phyloP scores from a whole-genome alignment of 2,888 invertebrate species.

The Ommatoiulus sabulosus region DNA sequence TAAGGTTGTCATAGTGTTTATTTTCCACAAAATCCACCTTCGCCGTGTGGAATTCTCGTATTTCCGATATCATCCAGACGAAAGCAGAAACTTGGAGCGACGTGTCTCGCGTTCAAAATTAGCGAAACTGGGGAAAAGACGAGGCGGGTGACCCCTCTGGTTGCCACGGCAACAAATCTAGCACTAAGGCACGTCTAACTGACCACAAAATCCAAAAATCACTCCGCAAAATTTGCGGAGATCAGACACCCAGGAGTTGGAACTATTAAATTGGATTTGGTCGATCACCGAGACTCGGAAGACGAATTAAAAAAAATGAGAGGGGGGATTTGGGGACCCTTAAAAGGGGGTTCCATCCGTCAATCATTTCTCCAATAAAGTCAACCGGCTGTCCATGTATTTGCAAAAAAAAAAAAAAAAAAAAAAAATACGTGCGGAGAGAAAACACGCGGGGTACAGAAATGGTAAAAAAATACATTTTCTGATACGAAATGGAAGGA shows the following conservation, averaged over 20 bases:
- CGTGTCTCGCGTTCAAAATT: conserved; percentile 22
- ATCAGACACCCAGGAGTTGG: conserved; percentile 38
- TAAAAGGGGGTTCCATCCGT: not conserved
- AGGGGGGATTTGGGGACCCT: not conserved
- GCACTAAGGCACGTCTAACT: conserved; percentile 2
- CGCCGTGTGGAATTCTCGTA: not conserved
- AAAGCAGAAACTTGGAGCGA: not conserved
- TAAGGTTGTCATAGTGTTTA: not conserved
- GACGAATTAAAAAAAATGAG: conserved; percentile 37
- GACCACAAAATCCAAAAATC: conserved; percentile 48
- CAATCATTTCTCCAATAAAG: conserved; percentile 7
- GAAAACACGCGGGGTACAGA: not conserved
- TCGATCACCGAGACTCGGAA: conserved; percentile 2
- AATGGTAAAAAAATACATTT: not conserved
- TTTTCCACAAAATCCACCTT: conserved; percentile 9
- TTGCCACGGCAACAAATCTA: not conserved
- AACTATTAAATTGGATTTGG: conserved; percentile 43
- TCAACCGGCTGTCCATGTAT: conserved; percentile 28
- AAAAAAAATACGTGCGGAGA: not conserved
- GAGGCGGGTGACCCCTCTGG: not conserved
- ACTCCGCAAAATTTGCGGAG: conserved; percentile 13
- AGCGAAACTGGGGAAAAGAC: not conserved
- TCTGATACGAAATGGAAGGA: not conserved
- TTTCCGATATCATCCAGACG: conserved; percentile 30
- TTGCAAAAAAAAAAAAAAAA: not conserved